Base-by-base conservation (phyloP, 2,113 vertebrate genomes). In the Heterochromis multidens region DNA sequence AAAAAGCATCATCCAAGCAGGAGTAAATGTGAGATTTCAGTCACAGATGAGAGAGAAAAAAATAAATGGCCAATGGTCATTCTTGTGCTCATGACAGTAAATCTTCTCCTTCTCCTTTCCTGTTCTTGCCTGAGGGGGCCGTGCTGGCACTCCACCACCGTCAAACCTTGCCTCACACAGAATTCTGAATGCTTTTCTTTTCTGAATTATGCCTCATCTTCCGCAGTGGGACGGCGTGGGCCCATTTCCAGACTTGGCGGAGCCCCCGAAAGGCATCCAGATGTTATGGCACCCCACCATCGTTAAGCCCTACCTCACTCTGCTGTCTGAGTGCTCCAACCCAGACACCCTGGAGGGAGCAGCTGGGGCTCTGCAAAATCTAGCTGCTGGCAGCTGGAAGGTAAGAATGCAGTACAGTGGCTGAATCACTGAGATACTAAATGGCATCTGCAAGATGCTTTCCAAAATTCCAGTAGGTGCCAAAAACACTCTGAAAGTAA, bases 201-300 rank as follows among this genome's bases (percentile, higher is more conserved):
- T 79, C 78, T 85, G 31, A 88, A 77, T 52, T 23, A 35, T 79
- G 81, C 89, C 61, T 94, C 85, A 87, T 89, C 92, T 54, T 94
- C 96, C 92, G 89, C 94, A 99, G 98, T 99, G 99, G 99, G 99
- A 99, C 91, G 99, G 99, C 7, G 97, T 98, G 67, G 98, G 99
- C 88, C 98, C 98, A 91, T 97, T 99, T 92, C 98, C 98, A 35
- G 98, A 99, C 91, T 97, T 97, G 86, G 96, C 97, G 61, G 97
- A 99, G 88, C 98, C 98, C 86, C 99, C 98, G 80, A 99, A 99
- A 96, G 98, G 99, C 84, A 98, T 99, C 95, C 98, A 99, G 96
- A 99, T 99, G 98, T 95, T 99, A 93, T 99, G 98, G 98, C 98
- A 99, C 96, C 99, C 99, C 65, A 99, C 98, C 90, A 99, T 99